Evolutionary conservation across 2,113 vertebrate genomes (phyloP).

Genomic region (Nesogale talazaci): DNA sequence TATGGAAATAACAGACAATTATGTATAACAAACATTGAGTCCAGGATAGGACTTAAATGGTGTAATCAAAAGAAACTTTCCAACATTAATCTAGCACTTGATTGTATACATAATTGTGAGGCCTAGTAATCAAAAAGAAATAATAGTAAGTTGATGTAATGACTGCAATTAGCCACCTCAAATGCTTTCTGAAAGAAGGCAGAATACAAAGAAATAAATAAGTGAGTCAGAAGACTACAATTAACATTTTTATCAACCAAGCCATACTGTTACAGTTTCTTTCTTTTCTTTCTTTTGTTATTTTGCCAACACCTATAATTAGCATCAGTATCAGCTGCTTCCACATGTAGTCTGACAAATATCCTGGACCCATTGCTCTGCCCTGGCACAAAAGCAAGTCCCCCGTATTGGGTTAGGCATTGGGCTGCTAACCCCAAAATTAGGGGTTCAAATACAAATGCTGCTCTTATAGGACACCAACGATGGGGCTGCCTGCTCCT

Average conservation of each 20-base stretch:
- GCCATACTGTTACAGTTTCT: constrained; percentile 68
- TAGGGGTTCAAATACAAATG: too few species aligned
- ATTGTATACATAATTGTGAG: constrained; percentile 49
- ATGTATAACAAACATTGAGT: neutral
- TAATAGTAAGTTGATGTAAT: constrained; percentile 58
- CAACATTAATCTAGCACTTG: constrained; percentile 56
- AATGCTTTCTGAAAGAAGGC: constrained; percentile 66
- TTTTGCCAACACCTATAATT: constrained; percentile 67
- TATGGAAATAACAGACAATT: neutral
- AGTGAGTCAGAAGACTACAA: constrained; percentile 66
- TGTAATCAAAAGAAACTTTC: constrained; percentile 5
- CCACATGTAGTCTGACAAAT: constrained; percentile 33
- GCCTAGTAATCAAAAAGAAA: constrained; percentile 63
- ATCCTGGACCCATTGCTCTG: neutral
- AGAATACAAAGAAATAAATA: constrained; percentile 69
- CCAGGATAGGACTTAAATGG: constrained; percentile 24
- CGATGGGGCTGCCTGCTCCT: too few species aligned
- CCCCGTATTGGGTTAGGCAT: too few species aligned
- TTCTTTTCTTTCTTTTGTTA: constrained; percentile 54
- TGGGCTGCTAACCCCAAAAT: too few species aligned
- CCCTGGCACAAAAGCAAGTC: constrained; percentile 29
- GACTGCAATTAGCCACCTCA: constrained; percentile 61
- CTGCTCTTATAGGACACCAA: too few species aligned
- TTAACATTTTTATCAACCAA: constrained; percentile 76
- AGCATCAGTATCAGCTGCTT: constrained; percentile 62